phyloP scores from a whole-genome alignment of 2,113 vertebrate genomes.

The Semicossyphus pulcher region DNA sequence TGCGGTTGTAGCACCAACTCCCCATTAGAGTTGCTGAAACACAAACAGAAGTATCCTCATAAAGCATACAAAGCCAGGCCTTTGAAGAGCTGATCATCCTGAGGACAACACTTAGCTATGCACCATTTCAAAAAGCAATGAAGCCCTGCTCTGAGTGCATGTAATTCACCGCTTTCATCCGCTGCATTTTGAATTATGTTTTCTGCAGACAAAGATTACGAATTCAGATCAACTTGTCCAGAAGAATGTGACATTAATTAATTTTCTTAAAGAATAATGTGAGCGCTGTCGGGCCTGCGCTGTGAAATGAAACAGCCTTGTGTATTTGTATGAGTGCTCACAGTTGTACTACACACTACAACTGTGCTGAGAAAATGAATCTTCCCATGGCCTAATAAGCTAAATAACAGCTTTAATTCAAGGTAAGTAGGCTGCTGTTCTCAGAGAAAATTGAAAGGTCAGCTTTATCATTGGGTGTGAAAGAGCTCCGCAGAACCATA shows the following conservation, averaged over 20 bases:
- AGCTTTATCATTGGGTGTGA: slow-evolving; percentile 62
- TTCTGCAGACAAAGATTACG: slow-evolving; percentile 44
- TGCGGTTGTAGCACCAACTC: slow-evolving; percentile 6
- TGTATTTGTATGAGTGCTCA: slow-evolving; percentile 1
- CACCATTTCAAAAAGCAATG: slow-evolving; percentile 62
- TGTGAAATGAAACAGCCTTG: slow-evolving; percentile 17
- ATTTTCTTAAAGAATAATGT: slow-evolving; percentile 19
- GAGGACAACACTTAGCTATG: slow-evolving; percentile 57
- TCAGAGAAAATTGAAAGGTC: slow-evolving; percentile 63
- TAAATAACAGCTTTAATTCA: slow-evolving; percentile 71
- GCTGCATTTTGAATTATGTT: slow-evolving; percentile 61
- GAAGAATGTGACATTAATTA: slow-evolving; percentile 45
- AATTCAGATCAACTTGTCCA: slow-evolving; percentile 53
- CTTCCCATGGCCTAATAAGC: slow-evolving; percentile 58
- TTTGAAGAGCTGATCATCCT: slow-evolving; percentile 69
- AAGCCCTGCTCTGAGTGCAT: slow-evolving; percentile 41
- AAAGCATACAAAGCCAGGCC: slow-evolving; percentile 40
- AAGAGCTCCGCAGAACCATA: slow-evolving; percentile 66
- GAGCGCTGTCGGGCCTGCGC: slow-evolving; percentile 10
- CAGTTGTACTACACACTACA: slow-evolving; percentile 14
- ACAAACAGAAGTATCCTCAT: slow-evolving; percentile 50
- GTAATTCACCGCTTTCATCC: slow-evolving; percentile 60
- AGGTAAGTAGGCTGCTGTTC: slow-evolving; percentile 63
- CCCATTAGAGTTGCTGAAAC: slow-evolving; percentile 43
- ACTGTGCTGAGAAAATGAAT: slow-evolving; percentile 44